Conservation (phyloP, 2,888 invertebrate species). For the Lamproptera curius region DNA sequence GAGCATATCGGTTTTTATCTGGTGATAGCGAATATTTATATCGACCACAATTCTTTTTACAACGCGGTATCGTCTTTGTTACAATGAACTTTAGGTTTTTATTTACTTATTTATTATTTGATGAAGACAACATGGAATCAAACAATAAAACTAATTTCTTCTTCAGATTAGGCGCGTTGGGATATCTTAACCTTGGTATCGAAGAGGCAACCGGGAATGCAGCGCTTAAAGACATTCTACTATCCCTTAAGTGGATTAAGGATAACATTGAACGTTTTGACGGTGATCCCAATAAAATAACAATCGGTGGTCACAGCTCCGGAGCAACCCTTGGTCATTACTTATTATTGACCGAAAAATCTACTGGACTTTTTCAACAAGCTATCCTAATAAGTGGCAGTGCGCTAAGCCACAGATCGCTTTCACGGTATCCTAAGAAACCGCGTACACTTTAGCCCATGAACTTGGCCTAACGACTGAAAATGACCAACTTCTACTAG, state of each 20-base stretch:
- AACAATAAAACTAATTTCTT: no score
- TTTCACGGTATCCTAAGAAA: conserved; percentile 28
- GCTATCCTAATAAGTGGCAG: conserved; percentile 35
- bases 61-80: conserved; percentile 41
- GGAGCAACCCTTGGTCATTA: conserved; percentile 42
- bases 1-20: conserved; percentile 33
- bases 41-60: conserved; percentile 41
- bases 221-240: conserved; percentile 42
- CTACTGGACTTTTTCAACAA: conserved; percentile 34
- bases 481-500: conserved; percentile 23
- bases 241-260: conserved; percentile 42
- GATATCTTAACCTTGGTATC: conserved; percentile 41
- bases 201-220: conserved; percentile 41
- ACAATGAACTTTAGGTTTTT: conserved; percentile 47
- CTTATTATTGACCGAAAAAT: conserved; percentile 38
- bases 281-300: conserved; percentile 37
- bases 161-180: conserved; percentile 45
- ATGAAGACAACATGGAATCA: no score
- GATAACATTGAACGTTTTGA: conserved; percentile 40
- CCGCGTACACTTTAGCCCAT: conserved; percentile 28
- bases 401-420: conserved; percentile 32
- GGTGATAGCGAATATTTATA: conserved; percentile 29
- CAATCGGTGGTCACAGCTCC: conserved; percentile 44
- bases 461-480: conserved; percentile 26
- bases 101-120: background rate